Conservation (phyloP, 2,113 vertebrate species). For the Megaceryle torquata region DNA sequence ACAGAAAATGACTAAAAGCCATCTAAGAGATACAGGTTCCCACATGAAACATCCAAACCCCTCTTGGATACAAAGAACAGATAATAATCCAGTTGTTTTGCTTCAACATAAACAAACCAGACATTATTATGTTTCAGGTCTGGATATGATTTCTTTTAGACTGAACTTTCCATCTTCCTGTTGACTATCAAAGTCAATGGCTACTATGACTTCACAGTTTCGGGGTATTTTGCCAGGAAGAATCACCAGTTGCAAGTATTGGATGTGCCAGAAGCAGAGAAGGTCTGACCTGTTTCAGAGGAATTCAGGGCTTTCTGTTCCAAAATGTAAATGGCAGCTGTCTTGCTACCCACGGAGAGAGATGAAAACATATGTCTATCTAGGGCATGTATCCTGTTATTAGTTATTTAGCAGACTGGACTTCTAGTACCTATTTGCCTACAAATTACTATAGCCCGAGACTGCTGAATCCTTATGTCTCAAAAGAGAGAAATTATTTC, state of each 20-base stretch:
- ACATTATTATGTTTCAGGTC: neutral
- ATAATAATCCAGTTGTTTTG: neutral
- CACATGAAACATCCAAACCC: neutral
- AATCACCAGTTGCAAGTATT: neutral
- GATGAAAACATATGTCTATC: slow-evolving; percentile 23
- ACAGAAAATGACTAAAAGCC: neutral
- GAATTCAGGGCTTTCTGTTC: slow-evolving; percentile 15
- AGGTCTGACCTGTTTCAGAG: neutral
- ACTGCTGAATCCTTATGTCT: neutral
- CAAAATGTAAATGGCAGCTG: neutral
- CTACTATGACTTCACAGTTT: neutral
- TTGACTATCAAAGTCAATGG: neutral
- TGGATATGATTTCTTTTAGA: neutral
- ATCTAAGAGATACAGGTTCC: neutral
- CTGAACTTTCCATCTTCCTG: neutral
- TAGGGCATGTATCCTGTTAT: neutral
- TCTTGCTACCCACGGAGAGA: neutral
- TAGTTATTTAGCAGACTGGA: neutral
- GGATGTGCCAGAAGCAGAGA: neutral
- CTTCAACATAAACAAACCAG: neutral
- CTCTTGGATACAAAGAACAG: neutral
- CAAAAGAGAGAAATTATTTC: neutral
- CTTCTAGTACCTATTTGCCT: neutral
- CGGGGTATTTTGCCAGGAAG: neutral
- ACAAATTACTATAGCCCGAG: neutral